Base-by-base conservation (phyloP, 2,113 vertebrate genomes). In the Takifugu flavidus region DNA sequence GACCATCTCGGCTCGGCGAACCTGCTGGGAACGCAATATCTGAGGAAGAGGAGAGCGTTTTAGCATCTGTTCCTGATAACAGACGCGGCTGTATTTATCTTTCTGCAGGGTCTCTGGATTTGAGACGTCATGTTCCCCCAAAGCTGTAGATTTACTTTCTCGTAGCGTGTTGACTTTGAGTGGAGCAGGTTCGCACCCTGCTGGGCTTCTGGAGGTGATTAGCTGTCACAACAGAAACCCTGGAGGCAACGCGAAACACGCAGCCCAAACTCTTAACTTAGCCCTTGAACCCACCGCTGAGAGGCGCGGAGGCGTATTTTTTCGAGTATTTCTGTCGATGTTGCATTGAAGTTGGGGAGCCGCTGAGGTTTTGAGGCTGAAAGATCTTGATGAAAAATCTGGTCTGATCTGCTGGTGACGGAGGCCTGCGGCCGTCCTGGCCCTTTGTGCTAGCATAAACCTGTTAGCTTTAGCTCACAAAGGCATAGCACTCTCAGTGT, bases 1-100 rank as follows among this genome's bases (percentile, higher is more conserved):
- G 63, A 64, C 28, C 20, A 42, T 45, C 29, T 31, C 55, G 53
- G 58, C 61, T 59, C 29, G 45, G 14, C 26, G 62, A 27, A 34
- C 7, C 20, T 59, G 14, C 29, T 43, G 45, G 34, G 68, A 67
- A 44, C 13, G 3, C 5, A 53, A 59, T 29, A 49, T 29, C 13
- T 31, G 1, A 57, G 4, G 2, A 43, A 46, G 49, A 64, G n/a
- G 3, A 51, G 6, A 3, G 29, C 4, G 8, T n/a, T 47, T 39
- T 10, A 39, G 34, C 34, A 11, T 39, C 8, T 10, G 34, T 39
- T 39, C 2, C 34, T 39, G 34, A 11, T 39, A 11, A 11, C 6
- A 39, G 34, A 10, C 34, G 34, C 3, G 34, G 7, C 7, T 39
- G 34, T 39, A 11, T 39, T 39, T 11, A 11, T 39, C 4, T 39